A percentile compares a stretch with the other conserved stretches of the same genome.
Evolutionary conservation across 1,140 invertebrate species (phyloP).

Genomic region (Trichonephila clavata): DNA sequence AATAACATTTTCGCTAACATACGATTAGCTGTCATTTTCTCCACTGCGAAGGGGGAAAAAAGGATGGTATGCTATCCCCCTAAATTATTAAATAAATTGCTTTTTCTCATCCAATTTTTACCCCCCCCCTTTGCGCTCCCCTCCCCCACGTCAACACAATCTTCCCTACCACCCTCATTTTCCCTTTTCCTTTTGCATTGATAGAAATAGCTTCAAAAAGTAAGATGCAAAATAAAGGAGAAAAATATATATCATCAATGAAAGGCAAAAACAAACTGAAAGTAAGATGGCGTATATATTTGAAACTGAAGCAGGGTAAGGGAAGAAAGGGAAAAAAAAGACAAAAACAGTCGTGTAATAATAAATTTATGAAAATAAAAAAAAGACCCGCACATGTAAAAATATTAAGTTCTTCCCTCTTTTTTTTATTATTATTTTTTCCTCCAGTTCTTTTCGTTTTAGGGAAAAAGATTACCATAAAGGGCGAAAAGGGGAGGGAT

Average conservation of each 20-base stretch:
- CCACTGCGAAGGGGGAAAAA: neutral
- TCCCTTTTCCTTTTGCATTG: conserved; percentile 5
- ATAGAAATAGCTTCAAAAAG: neutral
- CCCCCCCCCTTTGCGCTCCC: neutral
- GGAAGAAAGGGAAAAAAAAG: too few relatives aligned
- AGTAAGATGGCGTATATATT: neutral
- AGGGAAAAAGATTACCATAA: conserved; percentile 60
- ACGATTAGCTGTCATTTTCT: conserved; percentile 75
- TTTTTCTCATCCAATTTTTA: conserved; percentile 63
- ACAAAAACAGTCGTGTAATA: conserved; percentile 45
- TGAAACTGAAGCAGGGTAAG: neutral
- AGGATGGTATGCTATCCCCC: neutral
- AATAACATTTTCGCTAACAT: conserved; percentile 74
- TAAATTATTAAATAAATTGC: conserved; percentile 76
- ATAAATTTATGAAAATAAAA: conserved; percentile 65
- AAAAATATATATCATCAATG: neutral
- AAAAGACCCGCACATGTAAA: conserved; percentile 57
- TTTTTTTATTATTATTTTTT: conserved; percentile 47
- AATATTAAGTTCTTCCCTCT: conserved; percentile 71
- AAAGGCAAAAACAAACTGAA: conserved; percentile 14
- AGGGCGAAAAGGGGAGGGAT: neutral
- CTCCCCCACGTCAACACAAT: neutral
- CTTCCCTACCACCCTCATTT: neutral
- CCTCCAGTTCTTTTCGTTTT: conserved; percentile 18
- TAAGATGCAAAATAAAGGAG: neutral